Evolutionary conservation across 2,113 vertebrate genomes (phyloP).

Genomic region (Varanus salvator): DNA sequence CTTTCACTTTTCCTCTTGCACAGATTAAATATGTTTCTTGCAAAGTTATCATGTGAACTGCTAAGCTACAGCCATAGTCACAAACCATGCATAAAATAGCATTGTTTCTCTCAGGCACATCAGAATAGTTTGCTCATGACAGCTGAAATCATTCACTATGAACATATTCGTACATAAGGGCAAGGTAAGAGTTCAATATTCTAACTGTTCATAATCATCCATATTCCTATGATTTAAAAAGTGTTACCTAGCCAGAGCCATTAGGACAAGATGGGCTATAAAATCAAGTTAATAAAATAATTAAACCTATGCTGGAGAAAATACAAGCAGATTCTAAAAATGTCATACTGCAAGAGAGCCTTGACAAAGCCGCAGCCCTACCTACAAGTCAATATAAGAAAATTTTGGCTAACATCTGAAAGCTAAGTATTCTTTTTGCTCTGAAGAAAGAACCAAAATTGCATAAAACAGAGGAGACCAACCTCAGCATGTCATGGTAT

Average conservation of each 20-base stretch:
- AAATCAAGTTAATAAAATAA: background rate
- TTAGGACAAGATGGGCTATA: background rate
- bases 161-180: background rate
- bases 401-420: background rate
- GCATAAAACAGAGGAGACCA: background rate
- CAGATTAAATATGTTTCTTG: background rate
- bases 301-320: background rate
- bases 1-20: background rate
- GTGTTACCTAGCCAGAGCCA: background rate
- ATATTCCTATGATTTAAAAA: background rate
- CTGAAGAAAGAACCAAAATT: background rate
- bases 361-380: background rate
- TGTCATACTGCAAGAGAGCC: background rate
- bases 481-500: background rate
- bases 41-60: background rate
- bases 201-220: background rate
- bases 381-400: background rate
- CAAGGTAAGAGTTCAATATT: background rate
- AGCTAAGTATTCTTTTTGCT: background rate
- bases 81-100: background rate
- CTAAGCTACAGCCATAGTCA: background rate
- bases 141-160: background rate
- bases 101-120: background rate
- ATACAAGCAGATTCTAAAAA: background rate
- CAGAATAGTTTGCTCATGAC: background rate